A percentile compares a stretch with the other conserved stretches of the same genome.
Conservation (phyloP, 1,140 invertebrate species). For the Xylocopa sonorina region DNA sequence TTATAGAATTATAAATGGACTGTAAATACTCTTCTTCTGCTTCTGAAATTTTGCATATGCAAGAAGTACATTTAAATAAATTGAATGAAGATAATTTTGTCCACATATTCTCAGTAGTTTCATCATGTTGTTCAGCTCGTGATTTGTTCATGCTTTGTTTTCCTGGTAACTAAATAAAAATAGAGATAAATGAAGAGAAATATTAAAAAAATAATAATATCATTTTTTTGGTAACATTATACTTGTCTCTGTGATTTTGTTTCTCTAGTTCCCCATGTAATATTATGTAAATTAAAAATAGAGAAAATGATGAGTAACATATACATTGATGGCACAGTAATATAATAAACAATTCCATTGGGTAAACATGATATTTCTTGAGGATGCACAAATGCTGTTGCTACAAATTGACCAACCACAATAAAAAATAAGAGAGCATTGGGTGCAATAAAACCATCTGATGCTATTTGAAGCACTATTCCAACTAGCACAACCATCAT, state of each 20-base stretch:
- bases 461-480: constrained; percentile 89
- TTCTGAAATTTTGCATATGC: constrained; percentile 82
- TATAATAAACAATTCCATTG: constrained; percentile 92
- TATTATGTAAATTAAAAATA: constrained; percentile 94
- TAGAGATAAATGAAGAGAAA: neutral
- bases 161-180: neutral
- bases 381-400: constrained; percentile 91
- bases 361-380: constrained; percentile 91
- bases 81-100: constrained; percentile 83
- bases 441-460: constrained; percentile 90
- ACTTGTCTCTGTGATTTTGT: constrained; percentile 61
- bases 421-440: constrained; percentile 90
- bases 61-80: constrained; percentile 85
- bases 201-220: constrained; percentile 3
- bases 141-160: neutral
- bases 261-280: constrained; percentile 96
- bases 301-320: constrained; percentile 95
- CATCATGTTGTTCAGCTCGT: neutral
- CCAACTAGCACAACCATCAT: constrained; percentile 97
- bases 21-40: constrained; percentile 83
- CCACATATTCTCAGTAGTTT: neutral
- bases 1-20: constrained; percentile 83
- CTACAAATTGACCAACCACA: constrained; percentile 84
- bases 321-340: constrained; percentile 97
- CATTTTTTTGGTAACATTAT: constrained; percentile 21